Base-by-base conservation (phyloP, 2,888 invertebrate species). In the Linnaemya tessellans region DNA sequence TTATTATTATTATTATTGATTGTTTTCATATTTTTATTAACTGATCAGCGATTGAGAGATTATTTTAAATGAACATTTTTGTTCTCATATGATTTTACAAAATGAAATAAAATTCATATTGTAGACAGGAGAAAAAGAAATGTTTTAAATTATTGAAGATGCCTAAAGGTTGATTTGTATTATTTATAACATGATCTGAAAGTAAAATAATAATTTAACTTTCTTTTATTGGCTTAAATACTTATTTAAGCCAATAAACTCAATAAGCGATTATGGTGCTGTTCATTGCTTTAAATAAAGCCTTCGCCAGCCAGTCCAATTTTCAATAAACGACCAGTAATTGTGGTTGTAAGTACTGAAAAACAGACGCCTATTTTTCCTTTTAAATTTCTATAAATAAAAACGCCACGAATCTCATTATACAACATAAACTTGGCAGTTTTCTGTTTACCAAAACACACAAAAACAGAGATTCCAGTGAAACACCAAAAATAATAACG, bases 41-140 rank as follows among this genome's bases (percentile, higher is more conserved):
- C 41, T 58, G 58, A 80, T 71, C 71, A 67, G 65, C 74, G 73
- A 80, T 74, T 73, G 58, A 65, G 58, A 73, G 80, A 80, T 80
- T 80, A 68, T 65, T 65, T 46, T 73, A 80, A 35, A 73, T 22
- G 65, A 58, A 73, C 65, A 71, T 70, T 68, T 41, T 49, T 68
- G 10, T 49, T 49, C 51, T 54, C 64, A 56, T 67, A 77, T 22
- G 56, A 58, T 71, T 60, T 62, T 9, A 49, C 49, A n/a, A 49
- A 49, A 46, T 20, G 15, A 9, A 10, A 10, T 22, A 54, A 54
- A 54, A 20, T 11, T 15, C 3, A 46, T n/a, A n/a, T n/a, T n/a
- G n/a, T n/a, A n/a, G n/a, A n/a, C 18, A 8, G 9, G 30, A 46
- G 18, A 18, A 20, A 49, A 35, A 46, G 60, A 15, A 49, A 25